Percentiles rank a stretch among this genome's conserved stretches.
These are phyloP conservation scores for Fissipunctia ypsillon DNA, from an alignment of 2,888 invertebrate species.

Conservation along the genomic window DNA sequence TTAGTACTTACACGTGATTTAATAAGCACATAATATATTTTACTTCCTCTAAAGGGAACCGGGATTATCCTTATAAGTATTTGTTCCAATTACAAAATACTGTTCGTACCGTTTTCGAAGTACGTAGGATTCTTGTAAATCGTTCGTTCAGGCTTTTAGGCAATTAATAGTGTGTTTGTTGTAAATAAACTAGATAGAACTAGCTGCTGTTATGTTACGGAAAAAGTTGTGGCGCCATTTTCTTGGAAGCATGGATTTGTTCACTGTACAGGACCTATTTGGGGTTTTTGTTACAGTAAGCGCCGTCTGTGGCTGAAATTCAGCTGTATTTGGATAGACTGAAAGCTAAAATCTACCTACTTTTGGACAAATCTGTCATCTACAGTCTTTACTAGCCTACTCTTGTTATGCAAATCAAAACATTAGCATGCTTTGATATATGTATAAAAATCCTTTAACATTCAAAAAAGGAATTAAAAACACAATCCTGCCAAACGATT, in stretches of 20 bases:
- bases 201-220: slow-evolving; percentile 30
- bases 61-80: slow-evolving; percentile 73
- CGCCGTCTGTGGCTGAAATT: not conserved
- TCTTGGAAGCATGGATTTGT: not conserved
- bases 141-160: slow-evolving; percentile 60
- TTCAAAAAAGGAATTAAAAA: not conserved
- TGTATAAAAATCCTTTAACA: not conserved
- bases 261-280: not conserved
- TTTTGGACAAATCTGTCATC: not conserved
- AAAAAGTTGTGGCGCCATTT: slow-evolving; percentile 31
- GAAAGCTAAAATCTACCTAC: not conserved
- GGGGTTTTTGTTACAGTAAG: not conserved
- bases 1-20: slow-evolving; percentile 74
- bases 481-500: slow-evolving; percentile 12
- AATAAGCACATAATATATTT: slow-evolving; percentile 74
- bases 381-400: not conserved
- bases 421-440: not conserved
- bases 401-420: not conserved
- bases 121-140: slow-evolving; percentile 69
- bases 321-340: not conserved
- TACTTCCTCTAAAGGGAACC: slow-evolving; percentile 67
- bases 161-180: slow-evolving; percentile 58
- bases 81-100: slow-evolving; percentile 79
- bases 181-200: slow-evolving; percentile 50
- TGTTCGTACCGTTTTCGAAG: slow-evolving; percentile 67